Conservation (phyloP, 2,113 vertebrate genomes). For the Physeter macrocephalus region DNA sequence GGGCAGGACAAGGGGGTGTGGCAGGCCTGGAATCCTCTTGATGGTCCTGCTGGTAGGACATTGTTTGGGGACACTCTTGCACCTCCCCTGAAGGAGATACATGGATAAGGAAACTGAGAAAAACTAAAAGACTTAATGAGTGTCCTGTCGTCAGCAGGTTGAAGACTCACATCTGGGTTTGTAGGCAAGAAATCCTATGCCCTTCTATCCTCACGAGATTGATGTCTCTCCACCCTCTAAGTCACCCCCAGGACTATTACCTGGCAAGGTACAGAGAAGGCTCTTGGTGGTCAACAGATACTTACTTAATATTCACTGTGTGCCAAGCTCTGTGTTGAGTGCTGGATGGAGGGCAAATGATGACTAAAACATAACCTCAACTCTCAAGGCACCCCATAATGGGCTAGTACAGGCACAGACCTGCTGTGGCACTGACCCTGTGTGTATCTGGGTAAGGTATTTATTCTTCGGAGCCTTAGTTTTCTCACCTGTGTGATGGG, state of each 20-base stretch:
- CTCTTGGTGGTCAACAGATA: not conserved
- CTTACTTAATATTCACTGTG: not conserved
- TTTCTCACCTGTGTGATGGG: not conserved
- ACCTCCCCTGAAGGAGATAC: not conserved
- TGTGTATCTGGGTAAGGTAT: not conserved
- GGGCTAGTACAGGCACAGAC: rapidly evolving
- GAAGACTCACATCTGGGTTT: not conserved
- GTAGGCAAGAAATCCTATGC: not conserved
- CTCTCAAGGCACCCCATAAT: not conserved
- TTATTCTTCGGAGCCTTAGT: not conserved
- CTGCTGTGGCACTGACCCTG: rapidly evolving
- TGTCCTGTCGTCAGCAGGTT: not conserved
- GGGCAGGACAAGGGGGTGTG: not conserved
- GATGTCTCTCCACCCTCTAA: not conserved
- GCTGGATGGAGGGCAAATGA: not conserved
- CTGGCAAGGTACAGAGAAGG: not conserved
- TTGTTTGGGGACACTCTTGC: not conserved
- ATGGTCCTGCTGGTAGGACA: not conserved
- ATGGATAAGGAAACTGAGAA: not conserved
- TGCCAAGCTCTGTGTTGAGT: not conserved
- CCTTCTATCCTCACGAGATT: not conserved
- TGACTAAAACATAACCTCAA: not conserved
- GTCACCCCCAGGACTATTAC: not conserved
- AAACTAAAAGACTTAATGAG: not conserved
- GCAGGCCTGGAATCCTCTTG: not conserved